Base-by-base conservation (phyloP, 2,113 vertebrate species). In the Columba janthina region DNA sequence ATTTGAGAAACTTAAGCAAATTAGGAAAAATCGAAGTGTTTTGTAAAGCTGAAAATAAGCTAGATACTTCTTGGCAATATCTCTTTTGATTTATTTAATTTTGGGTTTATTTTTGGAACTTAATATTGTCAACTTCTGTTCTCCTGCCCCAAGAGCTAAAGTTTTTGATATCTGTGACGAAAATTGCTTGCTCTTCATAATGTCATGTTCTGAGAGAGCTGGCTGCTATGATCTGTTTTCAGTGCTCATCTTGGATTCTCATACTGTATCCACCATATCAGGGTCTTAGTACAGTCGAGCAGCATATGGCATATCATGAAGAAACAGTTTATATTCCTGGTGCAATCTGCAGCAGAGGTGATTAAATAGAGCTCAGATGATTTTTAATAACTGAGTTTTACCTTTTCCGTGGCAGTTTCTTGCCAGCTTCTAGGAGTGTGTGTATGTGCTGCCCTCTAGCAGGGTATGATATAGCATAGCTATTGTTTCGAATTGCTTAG, bases 371-470 rank as follows among this genome's bases (percentile, higher is more conserved):
- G 18, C 51, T 88, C 28, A 56, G 32, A 38, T 74, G 9, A 28
- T 86, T 79, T 73, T 85, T 90, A 85, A 54, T 85, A 82, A 73
- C 20, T 9, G 48, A 40, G 10, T 67, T 90, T 90, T 92, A 53
- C 28, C 26, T 80, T 83, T 91, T 67, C 72, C 31, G 1, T 67
- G 32, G 32, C 9, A 31, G 80, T 84, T 93, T 85, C 58, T 65
- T 66, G 15, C 17, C 0, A 3, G 46, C 17, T 79, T 87, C 83
- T 74, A 77, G 51, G 75, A 60, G 12, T 56, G 31, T 34, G 58
- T 75, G 48, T 66, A 16, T 40, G 72, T 94, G 69, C 92, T 95
- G 93, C 94, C 96, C 91, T 94, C 85, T 96, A 95, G 85, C 89
- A 96, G 93, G 29, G 58, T 36, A 48, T 89, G 32, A 42, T 56